These are phyloP conservation scores for Hylaea fasciaria DNA, from an alignment of 2,888 invertebrate species.

Conservation along the genomic window DNA sequence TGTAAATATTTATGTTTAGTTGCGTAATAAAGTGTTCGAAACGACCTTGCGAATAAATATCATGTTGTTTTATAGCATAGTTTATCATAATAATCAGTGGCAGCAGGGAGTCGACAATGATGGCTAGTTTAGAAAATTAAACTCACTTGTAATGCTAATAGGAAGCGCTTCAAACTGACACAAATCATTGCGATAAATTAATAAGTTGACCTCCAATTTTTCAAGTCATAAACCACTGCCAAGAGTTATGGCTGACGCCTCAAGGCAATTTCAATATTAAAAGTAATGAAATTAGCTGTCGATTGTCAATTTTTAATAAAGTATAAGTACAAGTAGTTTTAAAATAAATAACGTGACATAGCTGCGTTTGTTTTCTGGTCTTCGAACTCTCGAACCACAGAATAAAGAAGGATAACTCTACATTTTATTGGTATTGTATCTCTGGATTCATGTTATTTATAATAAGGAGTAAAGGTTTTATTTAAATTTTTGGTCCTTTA, in stretches of 20 bases:
- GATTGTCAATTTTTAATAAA: constrained; percentile 55
- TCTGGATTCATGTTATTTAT: constrained; percentile 15
- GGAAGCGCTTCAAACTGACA: constrained; percentile 12
- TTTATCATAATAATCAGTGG: not conserved
- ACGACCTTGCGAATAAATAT: constrained; percentile 31
- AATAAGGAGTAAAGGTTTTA: no score
- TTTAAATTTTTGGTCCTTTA: no score
- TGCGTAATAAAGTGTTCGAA: constrained; percentile 24
- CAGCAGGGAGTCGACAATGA: constrained; percentile 10
- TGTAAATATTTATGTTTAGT: constrained; percentile 33
- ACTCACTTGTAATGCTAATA: constrained; percentile 13
- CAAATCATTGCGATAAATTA: constrained; percentile 21
- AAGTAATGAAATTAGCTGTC: constrained; percentile 58
- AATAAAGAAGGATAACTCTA: no score
- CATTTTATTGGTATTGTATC: constrained; percentile 21
- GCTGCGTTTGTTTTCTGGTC: constrained; percentile 36
- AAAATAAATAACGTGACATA: constrained; percentile 59
- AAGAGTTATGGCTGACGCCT: constrained; percentile 35
- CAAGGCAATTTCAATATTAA: constrained; percentile 37
- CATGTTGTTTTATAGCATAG: constrained; percentile 12
- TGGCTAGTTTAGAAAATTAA: constrained; percentile 4
- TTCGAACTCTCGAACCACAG: constrained; percentile 15
- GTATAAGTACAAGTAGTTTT: constrained; percentile 28
- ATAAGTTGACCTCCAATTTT: constrained; percentile 40
- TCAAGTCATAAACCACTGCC: constrained; percentile 47